Evolutionary conservation across 1,140 invertebrate species (phyloP).

Genomic region (Drosophila equinoxialis): DNA sequence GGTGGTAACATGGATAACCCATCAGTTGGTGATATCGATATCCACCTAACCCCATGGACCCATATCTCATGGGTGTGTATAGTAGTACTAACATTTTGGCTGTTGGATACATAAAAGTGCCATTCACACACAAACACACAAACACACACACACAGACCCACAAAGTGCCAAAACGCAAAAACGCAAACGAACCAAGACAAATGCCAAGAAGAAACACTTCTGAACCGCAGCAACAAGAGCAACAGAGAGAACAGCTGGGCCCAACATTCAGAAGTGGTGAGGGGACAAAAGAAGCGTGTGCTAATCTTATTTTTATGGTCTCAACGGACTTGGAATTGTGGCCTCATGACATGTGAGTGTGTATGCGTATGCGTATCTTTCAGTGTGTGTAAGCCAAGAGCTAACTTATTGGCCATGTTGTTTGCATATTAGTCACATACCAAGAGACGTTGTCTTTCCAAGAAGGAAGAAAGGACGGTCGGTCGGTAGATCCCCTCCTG

Average conservation of each 20-base stretch:
- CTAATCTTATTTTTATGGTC: conserved; percentile 81
- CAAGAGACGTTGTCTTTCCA: neutral
- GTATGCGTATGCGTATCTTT: conserved; percentile 14
- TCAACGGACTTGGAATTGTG: conserved; percentile 69
- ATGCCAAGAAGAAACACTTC: conserved; percentile 32
- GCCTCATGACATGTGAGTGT: conserved; percentile 39
- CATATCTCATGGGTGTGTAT: too few species aligned
- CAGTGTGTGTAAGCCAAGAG: conserved; percentile 68
- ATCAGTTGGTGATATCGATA: conserved; percentile 1
- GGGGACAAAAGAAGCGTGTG: conserved; percentile 57
- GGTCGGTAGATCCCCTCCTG: neutral
- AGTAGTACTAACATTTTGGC: conserved; percentile 6
- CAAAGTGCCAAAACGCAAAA: conserved; percentile 26
- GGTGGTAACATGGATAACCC: neutral
- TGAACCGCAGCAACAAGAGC: conserved; percentile 23
- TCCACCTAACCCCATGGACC: neutral
- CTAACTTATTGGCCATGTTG: conserved; percentile 76
- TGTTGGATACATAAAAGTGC: neutral
- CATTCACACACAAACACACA: neutral
- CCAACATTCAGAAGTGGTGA: conserved; percentile 29
- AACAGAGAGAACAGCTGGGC: conserved; percentile 10
- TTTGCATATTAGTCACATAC: conserved; percentile 79
- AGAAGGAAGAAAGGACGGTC: too few species aligned
- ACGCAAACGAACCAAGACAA: conserved; percentile 37
- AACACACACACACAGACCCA: neutral